Evolutionary conservation across 30 jellyfish, hydroid and myxozoan genomes (phyloP), one percentile per base, ranked within the genome.

Genomic region (Aurelia aurita): DNA sequence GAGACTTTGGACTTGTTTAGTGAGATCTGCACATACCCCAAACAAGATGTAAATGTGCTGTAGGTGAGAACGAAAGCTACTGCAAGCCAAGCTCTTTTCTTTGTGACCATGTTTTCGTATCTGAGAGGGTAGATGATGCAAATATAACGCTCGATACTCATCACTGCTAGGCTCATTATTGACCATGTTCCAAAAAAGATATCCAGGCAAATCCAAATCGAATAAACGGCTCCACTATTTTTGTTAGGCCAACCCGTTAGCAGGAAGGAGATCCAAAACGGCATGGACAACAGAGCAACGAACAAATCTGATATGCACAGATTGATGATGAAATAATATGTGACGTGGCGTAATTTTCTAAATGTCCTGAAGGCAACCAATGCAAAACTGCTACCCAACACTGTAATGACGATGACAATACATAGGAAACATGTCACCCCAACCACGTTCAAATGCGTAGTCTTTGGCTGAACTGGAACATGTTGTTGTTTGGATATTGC

Each of bases 161-260:
- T n/a, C n/a, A n/a, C n/a, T n/a, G n/a, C n/a, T n/a, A n/a, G n/a
- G n/a, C n/a, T n/a, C n/a, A 88, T 88, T 4, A 93, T 93, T 1
- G 98, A 93, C 92, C 87, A 81, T 2, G 96, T 71, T 57, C 98
- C 87, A 65, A 97, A 93, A 84, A 93, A 82, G 6, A 87, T 88
- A 62, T 93, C 98, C 55, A 93, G 44, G 60, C 90, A 73, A 13
- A 69, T 34, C 86, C 89, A 83, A 27, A 93, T 72, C 6, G 74
- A 46, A 58, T 87, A 87, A 1, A 77, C 81, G 4, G 54, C 91
- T 10, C 88, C 96, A 28, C 51, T 63, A 13, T 27, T 14, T 53
- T 26, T 53, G 74, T 72, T 72, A 22, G 96, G 96, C 93, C 94
- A 93, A 58, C 93, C 93, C 14, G 92, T 68, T 23, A 39, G 3